Evolutionary conservation across 2,888 invertebrate species (phyloP).

Genomic region (Sinopyrophorus schimmeli): DNA sequence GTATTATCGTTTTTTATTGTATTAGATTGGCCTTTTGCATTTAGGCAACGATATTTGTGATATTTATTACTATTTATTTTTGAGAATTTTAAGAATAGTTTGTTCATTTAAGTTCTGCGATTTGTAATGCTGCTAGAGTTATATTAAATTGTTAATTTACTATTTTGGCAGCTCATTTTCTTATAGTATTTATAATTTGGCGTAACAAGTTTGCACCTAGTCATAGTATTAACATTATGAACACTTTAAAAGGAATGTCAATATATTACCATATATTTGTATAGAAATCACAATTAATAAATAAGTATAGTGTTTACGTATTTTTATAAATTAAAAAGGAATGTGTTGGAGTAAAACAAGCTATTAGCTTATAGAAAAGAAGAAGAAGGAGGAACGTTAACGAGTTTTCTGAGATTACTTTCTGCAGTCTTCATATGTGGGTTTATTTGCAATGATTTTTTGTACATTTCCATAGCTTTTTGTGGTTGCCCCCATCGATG

Average conservation of each 20-base stretch:
- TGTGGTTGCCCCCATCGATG: conserved; percentile 84
- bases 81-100: too few species aligned
- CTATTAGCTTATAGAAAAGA: too few species aligned
- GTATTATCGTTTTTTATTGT: conserved; percentile 23
- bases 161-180: conserved; percentile 9
- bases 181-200: conserved; percentile 7
- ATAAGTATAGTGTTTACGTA: conserved; percentile 8
- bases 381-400: conserved; percentile 18
- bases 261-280: conserved; percentile 33
- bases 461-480: conserved; percentile 75
- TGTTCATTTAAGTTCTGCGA: too few species aligned
- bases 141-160: not conserved
- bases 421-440: conserved; percentile 69
- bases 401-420: conserved; percentile 63
- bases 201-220: conserved; percentile 21
- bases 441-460: conserved; percentile 72
- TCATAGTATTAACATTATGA: conserved; percentile 15
- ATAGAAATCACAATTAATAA: conserved; percentile 31
- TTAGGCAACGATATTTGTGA: conserved; percentile 43
- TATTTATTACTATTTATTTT: conserved; percentile 40
- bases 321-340: too few species aligned
- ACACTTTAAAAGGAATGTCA: conserved; percentile 25
- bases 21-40: conserved; percentile 24
- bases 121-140: too few species aligned
- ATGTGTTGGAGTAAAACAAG: too few species aligned